These are phyloP conservation scores for Sminthopsis crassicaudata DNA, from an alignment of 2,113 vertebrate genomes.

Conservation along the genomic window DNA sequence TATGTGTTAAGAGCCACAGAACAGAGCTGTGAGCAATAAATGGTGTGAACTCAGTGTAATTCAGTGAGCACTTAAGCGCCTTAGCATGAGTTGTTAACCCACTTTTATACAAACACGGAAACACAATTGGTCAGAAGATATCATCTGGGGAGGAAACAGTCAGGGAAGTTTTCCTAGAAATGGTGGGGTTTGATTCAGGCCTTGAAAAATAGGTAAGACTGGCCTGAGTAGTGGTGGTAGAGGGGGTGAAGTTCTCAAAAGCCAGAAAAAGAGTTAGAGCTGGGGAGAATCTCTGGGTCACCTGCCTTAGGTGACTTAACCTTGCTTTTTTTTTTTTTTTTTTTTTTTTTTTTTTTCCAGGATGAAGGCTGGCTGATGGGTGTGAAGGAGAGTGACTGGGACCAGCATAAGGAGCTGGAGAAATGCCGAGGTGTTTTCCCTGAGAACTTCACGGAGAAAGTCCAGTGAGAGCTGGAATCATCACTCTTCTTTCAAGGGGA, in stretches of 20 bases:
- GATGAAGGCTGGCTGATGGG: constrained; percentile 99
- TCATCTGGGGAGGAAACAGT: too few relatives aligned
- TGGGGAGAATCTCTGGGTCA: not conserved
- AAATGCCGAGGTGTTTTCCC: constrained; percentile 94
- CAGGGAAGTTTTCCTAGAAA: not conserved
- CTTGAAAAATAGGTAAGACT: not conserved
- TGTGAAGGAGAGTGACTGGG: constrained; percentile 93
- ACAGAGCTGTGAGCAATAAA: too few relatives aligned
- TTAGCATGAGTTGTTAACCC: too few relatives aligned
- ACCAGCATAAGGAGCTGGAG: constrained; percentile 90
- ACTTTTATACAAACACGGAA: not conserved
- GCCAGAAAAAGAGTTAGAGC: accelerated
- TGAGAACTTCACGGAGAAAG: constrained; percentile 96
- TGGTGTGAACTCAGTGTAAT: too few relatives aligned
- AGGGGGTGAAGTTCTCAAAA: not conserved
- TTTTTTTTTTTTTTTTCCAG: constrained; percentile 75
- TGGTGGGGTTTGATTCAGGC: not conserved
- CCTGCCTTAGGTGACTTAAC: not conserved
- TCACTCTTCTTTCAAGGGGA: constrained; percentile 62
- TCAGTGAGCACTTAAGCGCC: too few relatives aligned
- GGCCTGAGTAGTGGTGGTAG: not conserved
- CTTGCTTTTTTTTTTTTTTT: not conserved
- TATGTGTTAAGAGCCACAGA: too few relatives aligned
- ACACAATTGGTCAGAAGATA: not conserved
- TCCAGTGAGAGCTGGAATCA: constrained; percentile 84